Evolutionary conservation across 2,888 invertebrate genomes (phyloP).

Genomic region (Julus scanicus): DNA sequence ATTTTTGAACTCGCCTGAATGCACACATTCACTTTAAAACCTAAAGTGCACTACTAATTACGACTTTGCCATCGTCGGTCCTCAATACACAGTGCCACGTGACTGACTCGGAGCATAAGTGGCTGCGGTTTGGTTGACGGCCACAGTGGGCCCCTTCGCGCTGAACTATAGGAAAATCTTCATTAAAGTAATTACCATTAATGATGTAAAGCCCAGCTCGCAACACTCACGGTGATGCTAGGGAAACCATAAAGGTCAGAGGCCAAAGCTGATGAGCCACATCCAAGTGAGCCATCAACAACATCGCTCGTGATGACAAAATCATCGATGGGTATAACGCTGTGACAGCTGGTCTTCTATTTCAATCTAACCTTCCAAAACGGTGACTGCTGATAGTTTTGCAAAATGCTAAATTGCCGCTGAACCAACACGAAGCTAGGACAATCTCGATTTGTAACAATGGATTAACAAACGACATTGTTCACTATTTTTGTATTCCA

Average conservation of each 20-base stretch:
- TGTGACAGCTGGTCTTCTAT: no score
- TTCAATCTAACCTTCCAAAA: no score
- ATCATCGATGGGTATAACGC: slow-evolving; percentile 20
- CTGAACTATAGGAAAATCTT: neutral
- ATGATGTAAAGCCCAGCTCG: neutral
- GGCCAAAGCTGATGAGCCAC: slow-evolving; percentile 12
- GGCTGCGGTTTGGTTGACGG: slow-evolving; percentile 31
- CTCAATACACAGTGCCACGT: slow-evolving; percentile 6
- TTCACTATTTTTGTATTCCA: no score
- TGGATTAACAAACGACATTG: no score
- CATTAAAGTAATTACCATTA: slow-evolving; percentile 20
- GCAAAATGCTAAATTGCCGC: no score
- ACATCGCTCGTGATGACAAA: neutral
- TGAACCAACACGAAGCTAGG: no score
- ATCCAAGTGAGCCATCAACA: slow-evolving; percentile 8
- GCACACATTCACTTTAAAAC: neutral
- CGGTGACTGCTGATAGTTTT: no score
- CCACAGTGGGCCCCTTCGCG: neutral
- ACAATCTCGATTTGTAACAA: no score
- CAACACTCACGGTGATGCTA: neutral
- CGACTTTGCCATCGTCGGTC: no score
- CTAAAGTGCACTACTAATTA: neutral
- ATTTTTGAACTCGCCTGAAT: no score
- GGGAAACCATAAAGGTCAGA: neutral
- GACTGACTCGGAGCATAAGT: slow-evolving; percentile 14